Evolutionary conservation across 35 echinoderm and acorn worm genomes (phyloP).

Genomic region (Chiridota heheva): DNA sequence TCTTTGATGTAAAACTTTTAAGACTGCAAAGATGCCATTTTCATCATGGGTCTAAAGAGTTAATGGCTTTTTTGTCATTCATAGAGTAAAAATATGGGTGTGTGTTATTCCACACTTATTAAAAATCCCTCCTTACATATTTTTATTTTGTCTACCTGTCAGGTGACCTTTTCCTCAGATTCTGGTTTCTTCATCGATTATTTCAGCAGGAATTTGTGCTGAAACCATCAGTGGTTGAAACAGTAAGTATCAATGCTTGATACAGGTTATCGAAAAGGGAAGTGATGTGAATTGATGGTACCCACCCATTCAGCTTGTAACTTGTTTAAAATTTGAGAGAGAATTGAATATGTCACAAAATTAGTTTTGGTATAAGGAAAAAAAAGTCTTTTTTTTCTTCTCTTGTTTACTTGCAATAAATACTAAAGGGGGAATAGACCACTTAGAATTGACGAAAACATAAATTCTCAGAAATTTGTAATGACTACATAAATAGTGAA

Average conservation of each 20-base stretch:
- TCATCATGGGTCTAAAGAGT: too few relatives aligned
- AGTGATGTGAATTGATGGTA: background rate
- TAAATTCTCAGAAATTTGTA: background rate
- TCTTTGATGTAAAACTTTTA: too few relatives aligned
- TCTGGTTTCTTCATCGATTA: slow-evolving; percentile 12
- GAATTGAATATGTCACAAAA: background rate
- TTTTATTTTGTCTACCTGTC: background rate
- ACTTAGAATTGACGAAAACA: background rate
- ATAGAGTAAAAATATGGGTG: too few relatives aligned
- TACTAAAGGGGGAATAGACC: background rate
- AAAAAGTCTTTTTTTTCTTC: background rate
- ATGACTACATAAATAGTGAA: background rate
- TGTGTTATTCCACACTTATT: too few relatives aligned
- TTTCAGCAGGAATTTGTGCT: slow-evolving; percentile 43
- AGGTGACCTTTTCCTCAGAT: slow-evolving; percentile 36
- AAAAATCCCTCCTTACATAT: too few relatives aligned
- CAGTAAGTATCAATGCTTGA: background rate
- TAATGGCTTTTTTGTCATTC: too few relatives aligned
- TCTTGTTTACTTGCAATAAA: background rate
- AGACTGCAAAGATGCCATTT: too few relatives aligned
- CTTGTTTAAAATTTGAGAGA: background rate
- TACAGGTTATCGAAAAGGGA: background rate
- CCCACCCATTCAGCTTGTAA: background rate
- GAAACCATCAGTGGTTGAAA: slow-evolving; percentile 29
- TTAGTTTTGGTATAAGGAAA: background rate